Conservation (phyloP, 2,888 invertebrate genomes). For the Eupithecia pulchellata region DNA sequence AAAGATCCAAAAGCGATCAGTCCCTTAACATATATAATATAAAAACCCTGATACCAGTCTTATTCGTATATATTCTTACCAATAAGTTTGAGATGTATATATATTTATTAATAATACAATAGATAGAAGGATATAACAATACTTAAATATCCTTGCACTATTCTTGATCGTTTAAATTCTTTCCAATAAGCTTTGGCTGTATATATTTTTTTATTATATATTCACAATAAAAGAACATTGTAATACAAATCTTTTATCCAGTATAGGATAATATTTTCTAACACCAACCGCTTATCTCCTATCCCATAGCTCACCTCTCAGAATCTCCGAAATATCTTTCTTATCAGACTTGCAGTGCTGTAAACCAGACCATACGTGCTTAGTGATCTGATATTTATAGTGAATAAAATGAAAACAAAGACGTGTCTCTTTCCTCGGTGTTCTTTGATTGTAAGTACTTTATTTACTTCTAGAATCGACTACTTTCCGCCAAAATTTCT, state of each 20-base stretch:
- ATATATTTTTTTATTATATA: no score
- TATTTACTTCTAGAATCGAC: no score
- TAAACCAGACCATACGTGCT: neutral
- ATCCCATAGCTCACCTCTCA: neutral
- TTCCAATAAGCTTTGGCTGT: no score
- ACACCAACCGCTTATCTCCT: neutral
- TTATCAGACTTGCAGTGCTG: neutral
- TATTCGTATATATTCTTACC: no score
- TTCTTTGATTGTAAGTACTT: neutral
- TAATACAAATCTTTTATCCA: neutral
- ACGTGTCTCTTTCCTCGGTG: conserved; percentile 8
- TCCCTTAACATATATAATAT: neutral
- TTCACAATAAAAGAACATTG: no score
- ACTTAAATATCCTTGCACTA: no score
- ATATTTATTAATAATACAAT: no score
- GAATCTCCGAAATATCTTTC: conserved; percentile 3
- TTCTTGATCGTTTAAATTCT: no score
- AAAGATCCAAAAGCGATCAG: neutral
- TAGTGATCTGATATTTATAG: neutral
- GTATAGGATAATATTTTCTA: neutral
- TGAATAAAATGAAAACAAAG: conserved; percentile 1
- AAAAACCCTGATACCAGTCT: no score
- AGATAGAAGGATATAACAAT: no score
- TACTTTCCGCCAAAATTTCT: no score
- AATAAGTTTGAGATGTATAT: no score